Percentiles rank a stretch among this genome's conserved stretches.
These are phyloP conservation scores for Temnothorax ravouxi DNA, from an alignment of 2,888 invertebrate genomes.

Conservation along the genomic window DNA sequence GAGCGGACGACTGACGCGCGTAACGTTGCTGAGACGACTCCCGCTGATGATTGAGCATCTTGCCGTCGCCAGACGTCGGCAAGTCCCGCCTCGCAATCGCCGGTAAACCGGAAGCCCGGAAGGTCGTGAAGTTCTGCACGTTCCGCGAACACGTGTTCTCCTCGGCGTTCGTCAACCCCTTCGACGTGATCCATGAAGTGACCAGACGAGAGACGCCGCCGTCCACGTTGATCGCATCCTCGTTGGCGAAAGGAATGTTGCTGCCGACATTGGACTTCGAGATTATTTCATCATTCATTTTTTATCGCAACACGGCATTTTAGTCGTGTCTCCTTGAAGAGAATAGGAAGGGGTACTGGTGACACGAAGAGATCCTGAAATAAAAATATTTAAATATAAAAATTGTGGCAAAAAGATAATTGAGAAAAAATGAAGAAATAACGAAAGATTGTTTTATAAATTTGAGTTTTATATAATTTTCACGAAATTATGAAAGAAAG, in stretches of 20 bases:
- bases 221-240: constrained; percentile 68
- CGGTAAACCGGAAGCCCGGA: constrained; percentile 48
- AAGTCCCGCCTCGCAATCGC: background rate
- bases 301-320: constrained; percentile 29
- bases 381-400: constrained; percentile 20
- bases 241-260: constrained; percentile 77
- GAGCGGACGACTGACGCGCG: constrained; percentile 47
- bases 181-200: constrained; percentile 57
- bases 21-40: constrained; percentile 57
- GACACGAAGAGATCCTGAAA: constrained; percentile 40
- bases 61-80: constrained; percentile 18
- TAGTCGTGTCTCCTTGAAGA: constrained; percentile 53
- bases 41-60: constrained; percentile 54
- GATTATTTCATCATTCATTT: constrained; percentile 75
- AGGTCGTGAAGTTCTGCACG: constrained; percentile 59
- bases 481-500: background rate
- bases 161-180: constrained; percentile 55
- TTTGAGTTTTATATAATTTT: background rate
- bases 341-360: background rate
- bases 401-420: background rate
- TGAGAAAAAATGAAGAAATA: background rate
- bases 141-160: constrained; percentile 48
- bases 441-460: background rate
- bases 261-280: constrained; percentile 67
- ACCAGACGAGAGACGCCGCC: constrained; percentile 46